Conservation (phyloP, 2,797 vertebrate species). For the Phoeniculus purpureus region DNA sequence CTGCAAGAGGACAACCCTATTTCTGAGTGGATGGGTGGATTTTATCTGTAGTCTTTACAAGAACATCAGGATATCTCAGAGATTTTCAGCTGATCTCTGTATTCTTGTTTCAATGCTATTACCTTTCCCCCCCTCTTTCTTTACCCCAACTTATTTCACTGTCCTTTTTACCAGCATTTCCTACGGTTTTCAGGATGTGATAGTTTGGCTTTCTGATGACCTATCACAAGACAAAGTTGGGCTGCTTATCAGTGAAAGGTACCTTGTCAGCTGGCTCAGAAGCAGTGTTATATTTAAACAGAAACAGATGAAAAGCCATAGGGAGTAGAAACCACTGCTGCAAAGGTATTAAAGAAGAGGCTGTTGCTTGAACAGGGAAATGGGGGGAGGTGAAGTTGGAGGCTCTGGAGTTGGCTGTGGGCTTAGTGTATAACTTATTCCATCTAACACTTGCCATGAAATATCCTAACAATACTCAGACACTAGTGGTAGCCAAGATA, state of each 20-base stretch:
- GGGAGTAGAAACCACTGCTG: conserved; percentile 33
- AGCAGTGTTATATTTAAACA: conserved; percentile 35
- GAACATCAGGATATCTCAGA: background rate
- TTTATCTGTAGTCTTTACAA: conserved; percentile 30
- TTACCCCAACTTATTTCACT: conserved; percentile 14
- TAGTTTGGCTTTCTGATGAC: conserved; percentile 53
- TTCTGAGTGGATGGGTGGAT: background rate
- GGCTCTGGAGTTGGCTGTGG: conserved; percentile 50
- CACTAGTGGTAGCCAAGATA: conserved; percentile 59
- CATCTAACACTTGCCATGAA: conserved; percentile 65
- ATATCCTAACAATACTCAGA: conserved; percentile 68
- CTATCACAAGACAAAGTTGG: conserved; percentile 28
- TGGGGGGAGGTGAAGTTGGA: conserved; percentile 28
- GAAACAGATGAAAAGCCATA: conserved; percentile 33
- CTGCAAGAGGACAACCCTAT: background rate
- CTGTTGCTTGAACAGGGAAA: conserved; percentile 11
- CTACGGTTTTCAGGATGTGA: conserved; percentile 36
- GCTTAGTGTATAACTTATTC: conserved; percentile 64
- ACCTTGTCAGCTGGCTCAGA: conserved; percentile 13
- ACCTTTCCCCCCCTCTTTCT: background rate
- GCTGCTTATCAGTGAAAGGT: conserved; percentile 69
- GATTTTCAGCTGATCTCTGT: conserved; percentile 32
- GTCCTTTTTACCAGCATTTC: conserved; percentile 22
- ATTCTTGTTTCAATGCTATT: conserved; percentile 41
- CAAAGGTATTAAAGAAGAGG: conserved; percentile 50